Evolutionary conservation across 2,113 vertebrate species (phyloP), one percentile per base, ranked within the genome.

Genomic region (Notarius lentiginosus): DNA sequence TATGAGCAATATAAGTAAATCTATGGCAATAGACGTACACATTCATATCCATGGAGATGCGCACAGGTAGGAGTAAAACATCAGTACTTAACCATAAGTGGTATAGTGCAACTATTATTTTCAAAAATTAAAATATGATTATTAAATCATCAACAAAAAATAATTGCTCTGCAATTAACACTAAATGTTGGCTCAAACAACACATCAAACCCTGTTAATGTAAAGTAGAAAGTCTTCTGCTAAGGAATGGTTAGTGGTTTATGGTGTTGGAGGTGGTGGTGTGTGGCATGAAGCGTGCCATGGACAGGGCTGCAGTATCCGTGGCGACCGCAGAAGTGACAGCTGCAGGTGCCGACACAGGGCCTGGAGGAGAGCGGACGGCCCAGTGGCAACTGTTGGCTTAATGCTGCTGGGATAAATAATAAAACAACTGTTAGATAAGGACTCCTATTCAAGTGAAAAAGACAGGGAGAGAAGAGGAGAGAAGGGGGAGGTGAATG

Each of bases 391-490:
- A 90, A 93, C 92, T 91, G 93, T 90, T 91, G 96, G 93, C 91
- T 95, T 95, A 90, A 95, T 91, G 91, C 97, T 95, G 95, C 72
- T 90, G 91, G 92, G 87, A 95, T 60, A 92, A 93, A 93, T 93
- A 94, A 90, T 93, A 91, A 94, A 92, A 73, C 94, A 90, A 94
- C 93, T 95, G 95, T 93, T 92, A 93, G 92, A 89, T 79, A 91
- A 93, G 90, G 65, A 83, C 90, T 84, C 84, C 85, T 84, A 90
- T 90, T 91, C 88, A 86, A 84, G 77, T 83, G 81, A 87, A 91
- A 77, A 70, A 88, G 89, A 84, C 68, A 55, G 85, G 15, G 56
- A 89, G 72, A 55, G 55, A 82, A 79, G 41, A 11, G 70, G 27
- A 53, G 12, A 49, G 49, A 47, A 12, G 88, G 66, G 24, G 72